These are phyloP conservation scores for Sympetrum striolatum DNA, from an alignment of 2,888 invertebrate genomes.

Conservation along the genomic window DNA sequence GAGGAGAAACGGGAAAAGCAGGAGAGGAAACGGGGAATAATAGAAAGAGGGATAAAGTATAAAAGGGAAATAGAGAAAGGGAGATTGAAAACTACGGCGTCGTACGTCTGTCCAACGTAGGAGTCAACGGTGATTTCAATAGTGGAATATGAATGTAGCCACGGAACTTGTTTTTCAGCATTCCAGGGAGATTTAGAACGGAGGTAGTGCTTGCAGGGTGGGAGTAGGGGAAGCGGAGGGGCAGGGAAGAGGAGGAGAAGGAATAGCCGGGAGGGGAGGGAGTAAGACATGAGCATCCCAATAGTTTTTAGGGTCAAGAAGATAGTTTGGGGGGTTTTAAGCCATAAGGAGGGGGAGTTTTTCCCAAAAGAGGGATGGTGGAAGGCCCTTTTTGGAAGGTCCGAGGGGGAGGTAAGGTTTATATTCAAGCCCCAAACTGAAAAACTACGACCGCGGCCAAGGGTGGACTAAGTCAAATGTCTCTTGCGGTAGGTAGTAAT, in stretches of 20 bases:
- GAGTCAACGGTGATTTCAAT: conserved; percentile 43
- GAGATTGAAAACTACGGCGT: conserved; percentile 32
- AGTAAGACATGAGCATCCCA: conserved; percentile 37
- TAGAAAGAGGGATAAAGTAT: background rate
- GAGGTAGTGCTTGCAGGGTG: conserved; percentile 32
- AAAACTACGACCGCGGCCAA: background rate
- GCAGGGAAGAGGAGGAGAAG: background rate
- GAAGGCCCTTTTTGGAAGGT: background rate
- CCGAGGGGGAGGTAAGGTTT: background rate
- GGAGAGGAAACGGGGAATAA: background rate
- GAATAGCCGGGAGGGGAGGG: background rate
- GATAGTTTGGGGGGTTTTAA: conserved; percentile 15
- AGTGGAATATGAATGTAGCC: conserved; percentile 44
- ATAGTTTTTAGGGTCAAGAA: conserved; percentile 31
- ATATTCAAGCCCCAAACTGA: background rate
- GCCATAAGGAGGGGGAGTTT: background rate
- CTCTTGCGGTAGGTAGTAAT: conserved; percentile 42
- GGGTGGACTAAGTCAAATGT: conserved; percentile 25
- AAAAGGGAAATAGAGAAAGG: background rate
- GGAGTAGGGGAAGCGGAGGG: background rate
- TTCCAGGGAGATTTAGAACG: conserved; percentile 44
- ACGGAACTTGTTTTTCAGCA: conserved; percentile 46
- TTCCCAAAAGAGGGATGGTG: background rate
- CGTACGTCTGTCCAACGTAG: conserved; percentile 40
- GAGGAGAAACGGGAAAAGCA: background rate